Conservation (phyloP, 2,888 invertebrate genomes). For the Dicyrtoma fusca region DNA sequence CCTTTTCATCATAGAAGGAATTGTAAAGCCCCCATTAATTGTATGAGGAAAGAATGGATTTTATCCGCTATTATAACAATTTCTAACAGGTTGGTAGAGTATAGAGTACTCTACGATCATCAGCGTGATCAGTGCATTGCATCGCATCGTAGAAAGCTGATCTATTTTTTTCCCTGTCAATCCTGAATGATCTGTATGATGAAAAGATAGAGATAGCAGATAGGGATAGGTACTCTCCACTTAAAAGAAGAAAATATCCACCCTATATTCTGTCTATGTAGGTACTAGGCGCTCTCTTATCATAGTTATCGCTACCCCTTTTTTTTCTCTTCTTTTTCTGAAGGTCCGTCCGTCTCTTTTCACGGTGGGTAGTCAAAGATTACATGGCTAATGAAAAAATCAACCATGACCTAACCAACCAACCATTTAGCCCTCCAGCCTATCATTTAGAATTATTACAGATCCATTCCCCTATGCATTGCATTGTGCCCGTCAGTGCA, state of each 20-base stretch:
- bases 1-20: conserved; percentile 19
- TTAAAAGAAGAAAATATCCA: too few relatives aligned
- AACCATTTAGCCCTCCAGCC: conserved; percentile 25
- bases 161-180: conserved; percentile 11
- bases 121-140: neutral
- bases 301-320: neutral
- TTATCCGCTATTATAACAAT: too few relatives aligned
- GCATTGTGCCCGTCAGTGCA: too few relatives aligned
- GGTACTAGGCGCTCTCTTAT: conserved; percentile 14
- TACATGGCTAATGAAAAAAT: conserved; percentile 21
- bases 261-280: conserved; percentile 26
- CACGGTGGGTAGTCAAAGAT: conserved; percentile 30
- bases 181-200: too few relatives aligned
- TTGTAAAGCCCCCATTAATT: conserved; percentile 20
- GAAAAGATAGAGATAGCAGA: too few relatives aligned
- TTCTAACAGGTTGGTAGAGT: too few relatives aligned
- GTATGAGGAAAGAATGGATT: neutral
- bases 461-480: too few relatives aligned
- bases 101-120: neutral
- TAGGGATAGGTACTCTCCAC: too few relatives aligned
- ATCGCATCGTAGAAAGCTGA: neutral
- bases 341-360: conserved; percentile 7
- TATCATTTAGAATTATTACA: conserved; percentile 8
- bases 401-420: conserved; percentile 36
- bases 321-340: neutral